Base-by-base conservation (phyloP, 2,113 vertebrate genomes). In the Alosa alosa region DNA sequence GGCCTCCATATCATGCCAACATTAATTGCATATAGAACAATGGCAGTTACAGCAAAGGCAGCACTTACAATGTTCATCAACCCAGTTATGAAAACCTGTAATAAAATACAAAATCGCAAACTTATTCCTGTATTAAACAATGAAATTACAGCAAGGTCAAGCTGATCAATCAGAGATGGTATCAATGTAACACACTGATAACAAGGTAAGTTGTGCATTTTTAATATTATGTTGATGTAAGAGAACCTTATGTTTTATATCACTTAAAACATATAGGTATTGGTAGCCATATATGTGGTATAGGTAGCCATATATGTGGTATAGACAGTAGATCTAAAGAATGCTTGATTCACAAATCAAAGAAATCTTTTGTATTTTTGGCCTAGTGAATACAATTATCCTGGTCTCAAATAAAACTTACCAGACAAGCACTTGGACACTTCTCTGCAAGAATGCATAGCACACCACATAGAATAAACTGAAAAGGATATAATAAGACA, bases 341-440 rank as follows among this genome's bases (percentile, higher is more conserved):
- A 44, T 44, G 41, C 41, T 44, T 44, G 41, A 44, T n/a, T 25
- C 46, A 15, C 44, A 31, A 31, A 41, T 9, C 81, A 22, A 20
- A 81, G 82, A 49, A 57, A 10, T 44, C 41, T 44, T 44, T 44
- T 44, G n/a, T 57, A 13, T 64, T 64, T 64, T 36, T 15, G 4
- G 2, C 31, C 13, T 36, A 78, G 72, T 17, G 31, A 15, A 78
- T 10, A 78, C 72, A 78, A 36, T 39, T 36, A 41, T 39, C 60
- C 52, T 25, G 64, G 9, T 47, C 81, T 55, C 15, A 83, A 17
- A 47, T 22, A 44, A 46, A 7, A 92, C 94, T 93, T 87, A 95
- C 94, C 90, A 95, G 57, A 86, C 91, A 93, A 17, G 88, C 91
- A 87, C 91, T 94, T 0, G 94, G 92, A 85, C 39, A 91, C 90